A percentile compares a stretch with the other conserved stretches of the same genome.
These are phyloP conservation scores for Struthio camelus DNA, from an alignment of 2,113 vertebrate species.

Conservation along the genomic window DNA sequence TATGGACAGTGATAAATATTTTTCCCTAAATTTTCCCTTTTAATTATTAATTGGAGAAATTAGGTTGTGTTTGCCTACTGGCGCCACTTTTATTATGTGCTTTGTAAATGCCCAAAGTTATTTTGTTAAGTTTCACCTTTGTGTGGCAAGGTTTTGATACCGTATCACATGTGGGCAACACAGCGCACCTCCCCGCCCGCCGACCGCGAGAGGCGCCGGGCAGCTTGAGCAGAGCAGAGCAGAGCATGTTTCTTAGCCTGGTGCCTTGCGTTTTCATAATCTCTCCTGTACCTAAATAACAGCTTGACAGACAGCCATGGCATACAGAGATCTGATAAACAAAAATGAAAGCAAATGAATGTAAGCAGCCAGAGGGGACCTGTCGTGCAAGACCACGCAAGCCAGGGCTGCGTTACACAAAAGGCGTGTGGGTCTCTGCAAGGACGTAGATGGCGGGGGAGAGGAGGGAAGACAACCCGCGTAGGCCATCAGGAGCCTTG, in stretches of 20 bases:
- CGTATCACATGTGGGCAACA: not conserved
- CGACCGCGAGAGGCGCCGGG: not conserved
- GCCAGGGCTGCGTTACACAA: not conserved
- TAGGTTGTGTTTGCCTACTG: not conserved
- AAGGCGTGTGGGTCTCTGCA: fast-evolving
- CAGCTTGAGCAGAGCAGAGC: not conserved
- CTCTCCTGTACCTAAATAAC: fast-evolving
- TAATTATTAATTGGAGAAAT: not conserved
- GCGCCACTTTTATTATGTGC: not conserved
- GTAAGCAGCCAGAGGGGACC: fast-evolving
- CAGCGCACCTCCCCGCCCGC: too few relatives aligned
- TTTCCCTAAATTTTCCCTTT: not conserved
- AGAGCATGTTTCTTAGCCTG: not conserved
- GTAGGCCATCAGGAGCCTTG: fast-evolving
- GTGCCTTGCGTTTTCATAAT: fast-evolving
- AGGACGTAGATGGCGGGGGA: not conserved
- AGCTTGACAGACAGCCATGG: not conserved
- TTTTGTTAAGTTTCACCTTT: not conserved
- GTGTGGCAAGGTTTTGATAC: not conserved
- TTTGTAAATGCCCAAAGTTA: not conserved
- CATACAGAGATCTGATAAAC: not conserved
- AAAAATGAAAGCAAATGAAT: not conserved
- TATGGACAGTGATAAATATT: not conserved
- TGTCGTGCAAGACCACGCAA: fast-evolving
- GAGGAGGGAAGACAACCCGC: not conserved